These are phyloP conservation scores for Camponotus floridanus DNA, from an alignment of 1,140 invertebrate genomes.

Conservation along the genomic window DNA sequence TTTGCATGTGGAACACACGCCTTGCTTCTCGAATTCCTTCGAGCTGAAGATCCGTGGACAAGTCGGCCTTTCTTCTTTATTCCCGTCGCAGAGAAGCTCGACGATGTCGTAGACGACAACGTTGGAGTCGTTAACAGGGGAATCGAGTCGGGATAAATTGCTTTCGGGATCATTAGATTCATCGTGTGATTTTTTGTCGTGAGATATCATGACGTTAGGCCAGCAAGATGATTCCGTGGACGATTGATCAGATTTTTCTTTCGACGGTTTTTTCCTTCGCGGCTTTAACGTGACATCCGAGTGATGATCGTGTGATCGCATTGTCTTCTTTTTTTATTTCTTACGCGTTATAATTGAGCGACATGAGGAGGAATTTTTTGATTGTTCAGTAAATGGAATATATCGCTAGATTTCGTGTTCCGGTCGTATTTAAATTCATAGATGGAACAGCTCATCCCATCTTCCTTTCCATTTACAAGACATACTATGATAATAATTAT, in stretches of 20 bases:
- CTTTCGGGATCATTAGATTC: background rate
- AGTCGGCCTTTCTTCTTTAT: background rate
- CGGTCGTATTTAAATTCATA: background rate
- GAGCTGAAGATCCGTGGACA: conserved; percentile 44
- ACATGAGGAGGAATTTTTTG: background rate
- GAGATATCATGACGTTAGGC: conserved; percentile 51
- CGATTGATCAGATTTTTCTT: conserved; percentile 4
- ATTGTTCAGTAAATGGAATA: background rate
- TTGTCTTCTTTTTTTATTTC: background rate
- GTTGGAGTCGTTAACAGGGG: background rate
- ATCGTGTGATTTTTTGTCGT: background rate
- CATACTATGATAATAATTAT: conserved; percentile 16
- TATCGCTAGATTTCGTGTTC: conserved; percentile 20
- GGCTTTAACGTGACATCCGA: background rate
- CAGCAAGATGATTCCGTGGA: background rate
- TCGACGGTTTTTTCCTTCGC: conserved; percentile 4
- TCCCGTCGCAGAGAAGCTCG: conserved; percentile 6
- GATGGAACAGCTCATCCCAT: background rate
- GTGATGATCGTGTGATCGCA: conserved; percentile 10
- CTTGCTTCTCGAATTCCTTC: background rate
- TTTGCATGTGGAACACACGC: conserved; percentile 40
- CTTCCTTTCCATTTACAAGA: background rate
- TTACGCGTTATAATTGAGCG: background rate
- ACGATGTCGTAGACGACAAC: conserved; percentile 7
- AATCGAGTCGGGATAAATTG: background rate